A percentile compares a stretch with the other conserved stretches of the same genome.
Evolutionary conservation across 23 tunicate genomes (phyloP).

Genomic region (Halocynthia roretzi): DNA sequence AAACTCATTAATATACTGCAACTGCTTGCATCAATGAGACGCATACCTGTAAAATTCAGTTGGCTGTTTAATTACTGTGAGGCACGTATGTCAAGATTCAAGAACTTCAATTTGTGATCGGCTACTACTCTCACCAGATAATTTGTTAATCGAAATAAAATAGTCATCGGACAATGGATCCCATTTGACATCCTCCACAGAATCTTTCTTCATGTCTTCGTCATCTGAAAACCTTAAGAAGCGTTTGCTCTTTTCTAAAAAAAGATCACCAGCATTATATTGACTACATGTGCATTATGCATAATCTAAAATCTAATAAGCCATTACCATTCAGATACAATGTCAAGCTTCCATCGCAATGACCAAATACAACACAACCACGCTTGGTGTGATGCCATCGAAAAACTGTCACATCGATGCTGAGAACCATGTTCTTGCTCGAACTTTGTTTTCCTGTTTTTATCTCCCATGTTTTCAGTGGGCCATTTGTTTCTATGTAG

Average conservation of each 20-base stretch:
- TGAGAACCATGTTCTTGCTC: constrained; percentile 45
- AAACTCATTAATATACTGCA: constrained; percentile 31
- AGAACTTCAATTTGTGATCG: too few relatives aligned
- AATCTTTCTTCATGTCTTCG: constrained; percentile 3
- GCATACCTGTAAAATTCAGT: constrained; percentile 34
- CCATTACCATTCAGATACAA: constrained; percentile 39
- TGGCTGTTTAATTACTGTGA: neutral
- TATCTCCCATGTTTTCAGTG: constrained; percentile 51
- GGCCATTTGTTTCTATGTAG: constrained; percentile 41
- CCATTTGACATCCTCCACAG: constrained; percentile 54
- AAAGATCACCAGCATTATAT: too few relatives aligned
- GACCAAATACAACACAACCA: constrained; percentile 56
- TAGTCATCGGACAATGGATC: constrained; percentile 87
- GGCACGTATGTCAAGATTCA: neutral
- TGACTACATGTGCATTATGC: too few relatives aligned
- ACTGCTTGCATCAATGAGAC: constrained; percentile 59
- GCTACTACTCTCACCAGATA: constrained; percentile 26
- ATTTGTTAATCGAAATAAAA: constrained; percentile 61
- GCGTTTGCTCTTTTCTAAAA: neutral
- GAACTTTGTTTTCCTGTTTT: constrained; percentile 14
- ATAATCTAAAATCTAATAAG: too few relatives aligned
- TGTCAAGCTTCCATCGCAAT: constrained; percentile 75
- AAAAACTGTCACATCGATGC: constrained; percentile 45
- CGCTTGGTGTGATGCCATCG: constrained; percentile 81
- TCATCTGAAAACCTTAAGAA: neutral